Evolutionary conservation across 2,797 vertebrate species (phyloP), one percentile per base, ranked within the genome.

Genomic region (Ctenochaetus hawaiiensis): DNA sequence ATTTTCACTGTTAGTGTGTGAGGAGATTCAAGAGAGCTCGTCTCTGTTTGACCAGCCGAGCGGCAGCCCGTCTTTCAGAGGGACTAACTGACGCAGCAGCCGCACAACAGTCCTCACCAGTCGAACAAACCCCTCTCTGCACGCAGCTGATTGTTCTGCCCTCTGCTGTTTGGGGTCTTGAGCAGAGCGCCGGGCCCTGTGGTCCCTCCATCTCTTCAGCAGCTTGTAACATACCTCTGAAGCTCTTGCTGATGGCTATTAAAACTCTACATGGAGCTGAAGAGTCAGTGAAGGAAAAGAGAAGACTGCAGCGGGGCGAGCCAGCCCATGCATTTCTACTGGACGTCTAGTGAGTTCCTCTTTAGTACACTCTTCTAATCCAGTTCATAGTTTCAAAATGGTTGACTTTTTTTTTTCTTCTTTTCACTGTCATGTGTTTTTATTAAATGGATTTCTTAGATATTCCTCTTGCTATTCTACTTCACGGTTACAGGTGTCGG

Each of bases 1-100:
- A 96, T 96, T 97, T 97, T 97, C 95, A 93, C 94, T 93, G 95
- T 96, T 96, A 95, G 94, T 94, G 93, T 95, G 86, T 95, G 87
- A 93, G 89, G 95, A 95, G 83, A 88, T 54, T 52, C 37, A 20
- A 81, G 76, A 71, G 80, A 89, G 82, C 52, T 60, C 13, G 56
- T 86, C 84, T 75, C 81, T 39, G 67, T 60, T 79, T 61, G 69
- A 68, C 58, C 81, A 41, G 67, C 71, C 53, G 53, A 67, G 30
- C 6, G 30, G 30, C 30, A 34, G 30, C 30, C 30, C 30, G 3
- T 34, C 30, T 34, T 34, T 34, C 6, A 34, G 30, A 34, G 30
- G 30, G 30, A 34, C 30, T 34, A 34, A 34, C 69, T 17, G 56
- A 76, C 52, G 26, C 72, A 45, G 68, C 73, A 30, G 53, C 84